Percentiles rank a stretch among this genome's conserved stretches.
Conservation (phyloP, 2,888 invertebrate species). For the Agriopis aurantiaria region DNA sequence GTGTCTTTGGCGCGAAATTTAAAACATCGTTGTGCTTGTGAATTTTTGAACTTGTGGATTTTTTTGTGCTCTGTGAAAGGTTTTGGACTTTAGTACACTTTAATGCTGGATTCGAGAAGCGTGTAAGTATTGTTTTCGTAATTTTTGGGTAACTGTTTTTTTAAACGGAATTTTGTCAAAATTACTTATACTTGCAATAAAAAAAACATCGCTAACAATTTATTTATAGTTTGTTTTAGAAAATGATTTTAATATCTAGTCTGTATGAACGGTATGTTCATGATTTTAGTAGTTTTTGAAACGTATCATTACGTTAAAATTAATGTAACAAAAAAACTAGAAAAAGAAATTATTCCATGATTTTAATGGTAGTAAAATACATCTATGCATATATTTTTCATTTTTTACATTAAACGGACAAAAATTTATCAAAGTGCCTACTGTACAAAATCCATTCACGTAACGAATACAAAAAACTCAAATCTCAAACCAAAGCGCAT, state of each 20-base stretch:
- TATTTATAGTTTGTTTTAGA: too few species aligned
- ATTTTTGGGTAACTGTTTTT: background rate
- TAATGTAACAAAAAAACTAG: too few species aligned
- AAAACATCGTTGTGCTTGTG: slow-evolving; percentile 55
- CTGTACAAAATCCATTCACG: too few species aligned
- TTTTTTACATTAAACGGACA: too few species aligned
- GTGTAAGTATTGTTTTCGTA: slow-evolving; percentile 19
- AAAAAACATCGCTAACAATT: background rate
- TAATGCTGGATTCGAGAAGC: slow-evolving; percentile 10
- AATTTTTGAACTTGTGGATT: slow-evolving; percentile 48
- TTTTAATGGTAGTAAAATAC: too few species aligned
- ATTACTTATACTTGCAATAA: background rate
- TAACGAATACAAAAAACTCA: background rate
- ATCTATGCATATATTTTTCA: too few species aligned
- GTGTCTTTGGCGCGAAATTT: slow-evolving; percentile 71
- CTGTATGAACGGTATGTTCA: too few species aligned
- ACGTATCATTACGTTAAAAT: too few species aligned
- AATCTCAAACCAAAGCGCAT: slow-evolving; percentile 6
- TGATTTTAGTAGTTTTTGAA: too few species aligned
- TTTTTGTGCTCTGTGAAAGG: slow-evolving; percentile 48
- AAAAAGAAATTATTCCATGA: too few species aligned
- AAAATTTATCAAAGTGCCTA: too few species aligned
- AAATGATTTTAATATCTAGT: too few species aligned
- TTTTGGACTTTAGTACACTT: slow-evolving; percentile 10
- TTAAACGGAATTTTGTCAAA: background rate